Evolutionary conservation across 1,140 invertebrate species (phyloP), one percentile per base, ranked within the genome.

Genomic region (Pseudobourletiella spinata): DNA sequence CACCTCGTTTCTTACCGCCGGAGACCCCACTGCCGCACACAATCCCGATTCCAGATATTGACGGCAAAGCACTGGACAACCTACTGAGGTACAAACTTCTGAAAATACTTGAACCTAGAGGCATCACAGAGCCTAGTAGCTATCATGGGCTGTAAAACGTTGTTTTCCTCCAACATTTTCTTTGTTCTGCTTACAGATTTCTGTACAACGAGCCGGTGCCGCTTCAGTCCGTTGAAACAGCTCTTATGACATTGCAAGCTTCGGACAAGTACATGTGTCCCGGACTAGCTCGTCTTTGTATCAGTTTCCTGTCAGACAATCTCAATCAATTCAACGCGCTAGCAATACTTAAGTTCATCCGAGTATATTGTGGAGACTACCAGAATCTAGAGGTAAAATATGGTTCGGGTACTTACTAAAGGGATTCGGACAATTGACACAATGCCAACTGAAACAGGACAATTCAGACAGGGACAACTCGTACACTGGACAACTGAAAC

Each of bases 231-330:
- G 80, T 85, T 1, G 74, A 76, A 1, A 83, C 83, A 1, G 83
- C 84, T 11, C 73, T 86, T 18, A 77, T 77, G 6, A 82, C 85
- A 0, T 77, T 87, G 0, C 80, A 85, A 68, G 82, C 82, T 1
- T 82, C 84, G 4, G 81, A 85, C 68, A 82, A 85, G 62, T 87
- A 86, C 66, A 73, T 84, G 3, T 84, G 84, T 59, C 77, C 79
- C 1, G 80, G 78, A 29, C 75, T 87, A 11, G 80, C 81, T 16
- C 74, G 78, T 48, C 72, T 80, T 14, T 85, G 84, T 57, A 79
- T 84, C 2, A 73, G 77, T 8, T 84, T 82, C 55, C 74, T 87
- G 1, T 79, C 79, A 18, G 67, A 69, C 1, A 77, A 79, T 60
- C 62, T 81, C 0, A 76, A 69, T 2, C 58, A 73, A 0, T 68